Percentiles rank a stretch among this genome's conserved stretches.
Conservation (phyloP, 1,140 invertebrate genomes). For the Tetraneura akinire region DNA sequence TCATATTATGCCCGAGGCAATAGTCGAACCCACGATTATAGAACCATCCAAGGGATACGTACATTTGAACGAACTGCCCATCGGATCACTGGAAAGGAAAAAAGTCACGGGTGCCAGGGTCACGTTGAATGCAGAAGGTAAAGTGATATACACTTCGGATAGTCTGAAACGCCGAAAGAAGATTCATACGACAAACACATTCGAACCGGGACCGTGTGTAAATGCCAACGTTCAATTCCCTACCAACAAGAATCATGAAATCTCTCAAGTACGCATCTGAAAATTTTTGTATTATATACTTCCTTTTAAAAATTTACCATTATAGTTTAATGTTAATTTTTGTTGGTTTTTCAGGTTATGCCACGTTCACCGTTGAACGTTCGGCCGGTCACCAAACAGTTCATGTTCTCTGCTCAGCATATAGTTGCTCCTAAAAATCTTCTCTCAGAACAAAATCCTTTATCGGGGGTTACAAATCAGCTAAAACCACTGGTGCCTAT, state of each 20-base stretch:
- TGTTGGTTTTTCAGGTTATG: not conserved
- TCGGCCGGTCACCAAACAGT: conserved; percentile 35
- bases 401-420: not conserved
- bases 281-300: too few relatives aligned
- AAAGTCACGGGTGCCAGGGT: conserved; percentile 71
- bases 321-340: too few relatives aligned
- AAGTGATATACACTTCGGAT: conserved; percentile 87
- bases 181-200: conserved; percentile 78
- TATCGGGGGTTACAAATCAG: not conserved
- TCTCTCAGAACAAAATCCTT: not conserved
- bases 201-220: conserved; percentile 68
- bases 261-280: not conserved
- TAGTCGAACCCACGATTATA: conserved; percentile 61
- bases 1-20: conserved; percentile 70
- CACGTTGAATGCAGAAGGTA: conserved; percentile 82
- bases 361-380: conserved; percentile 23
- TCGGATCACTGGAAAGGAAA: conserved; percentile 60
- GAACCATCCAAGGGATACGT: conserved; percentile 59
- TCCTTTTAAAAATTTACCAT: too few relatives aligned
- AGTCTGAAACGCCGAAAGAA: conserved; percentile 79
- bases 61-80: conserved; percentile 58
- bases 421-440: not conserved
- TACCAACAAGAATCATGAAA: not conserved
- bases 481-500: conserved; percentile 39
- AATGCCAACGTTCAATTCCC: not conserved